Base-by-base conservation (phyloP, 2,797 vertebrate species). In the Pogonophryne albipinna region DNA sequence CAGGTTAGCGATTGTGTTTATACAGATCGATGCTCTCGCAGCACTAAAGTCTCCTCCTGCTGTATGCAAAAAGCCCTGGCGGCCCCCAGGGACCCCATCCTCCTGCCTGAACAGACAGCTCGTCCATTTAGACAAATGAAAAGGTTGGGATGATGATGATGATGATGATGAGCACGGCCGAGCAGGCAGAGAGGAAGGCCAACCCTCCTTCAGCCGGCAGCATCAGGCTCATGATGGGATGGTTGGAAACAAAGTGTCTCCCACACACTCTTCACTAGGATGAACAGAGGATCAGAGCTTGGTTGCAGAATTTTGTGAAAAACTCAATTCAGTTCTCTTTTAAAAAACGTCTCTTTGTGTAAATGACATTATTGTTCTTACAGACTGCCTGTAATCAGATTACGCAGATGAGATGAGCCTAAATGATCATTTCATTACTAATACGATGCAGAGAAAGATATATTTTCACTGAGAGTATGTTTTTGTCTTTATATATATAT, bases 111-210 rank as follows among this genome's bases (percentile, higher is more conserved):
- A 31, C 76, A 81, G 34, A 85, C 85, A 68, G 73, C 88, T 61
- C 81, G 71, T 93, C 91, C 88, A 91, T 93, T 94, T 92, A 92
- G 86, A 91, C 86, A 93, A 95, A 94, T 95, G 86, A 95, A 95
- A 94, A 93, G 93, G 79, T 75, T 83, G 88, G 52, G 68, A 76
- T 46, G 69, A 46, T 38, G 34, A 38, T 27, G 23, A 27, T 27
- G 82, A 83, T 52, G 66, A 80, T 27, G 77, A 73, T 46, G 80
- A 71, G 59, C 62, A 57, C 38, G 20, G 74, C 58, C 31, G 52
- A 57, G 44, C 84, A 66, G 78, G 63, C 74, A 38, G 78, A 63
- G 53, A 47, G 76, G 71, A 73, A 3, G 64, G 53, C 66, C 34
- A 72, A 52, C 64, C 0, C 64, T 60, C 41, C 66, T 41, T 73